phyloP scores from a whole-genome alignment of 2,888 invertebrate species.

The Harpalus rubripes region DNA sequence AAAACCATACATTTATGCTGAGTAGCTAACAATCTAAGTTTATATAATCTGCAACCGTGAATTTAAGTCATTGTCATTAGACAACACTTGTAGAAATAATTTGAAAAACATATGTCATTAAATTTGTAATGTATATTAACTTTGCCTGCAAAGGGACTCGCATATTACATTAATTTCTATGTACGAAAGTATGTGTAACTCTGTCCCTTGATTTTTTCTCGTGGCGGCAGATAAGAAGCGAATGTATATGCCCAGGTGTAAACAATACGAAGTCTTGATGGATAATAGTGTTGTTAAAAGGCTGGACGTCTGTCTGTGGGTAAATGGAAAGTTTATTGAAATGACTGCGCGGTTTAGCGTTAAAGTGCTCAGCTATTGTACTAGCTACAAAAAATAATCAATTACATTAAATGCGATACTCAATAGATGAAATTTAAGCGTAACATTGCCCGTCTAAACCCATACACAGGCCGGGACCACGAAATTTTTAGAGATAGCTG shows the following conservation, averaged over 20 bases:
- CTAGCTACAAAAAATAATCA: conserved; percentile 61
- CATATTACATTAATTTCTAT: not conserved
- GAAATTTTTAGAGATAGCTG: not conserved
- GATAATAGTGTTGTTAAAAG: conserved; percentile 60
- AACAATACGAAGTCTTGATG: conserved; percentile 43
- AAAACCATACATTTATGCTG: too few species aligned
- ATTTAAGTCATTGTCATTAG: too few species aligned
- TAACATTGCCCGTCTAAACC: conserved; percentile 60
- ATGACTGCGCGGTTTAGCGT: conserved; percentile 59
- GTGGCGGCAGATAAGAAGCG: not conserved
- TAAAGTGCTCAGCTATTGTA: conserved; percentile 54
- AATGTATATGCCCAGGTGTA: conserved; percentile 26
- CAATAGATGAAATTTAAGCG: conserved; percentile 62
- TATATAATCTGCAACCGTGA: too few species aligned
- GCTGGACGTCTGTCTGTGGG: conserved; percentile 45
- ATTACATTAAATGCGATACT: conserved; percentile 63
- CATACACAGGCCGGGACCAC: conserved; percentile 36
- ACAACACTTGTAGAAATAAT: too few species aligned
- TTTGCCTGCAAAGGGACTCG: too few species aligned
- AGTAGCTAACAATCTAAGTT: too few species aligned
- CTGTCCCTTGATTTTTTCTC: not conserved
- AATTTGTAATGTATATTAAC: too few species aligned
- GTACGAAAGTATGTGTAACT: not conserved
- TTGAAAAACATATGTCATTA: too few species aligned
- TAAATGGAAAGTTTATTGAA: conserved; percentile 62